phyloP scores from a whole-genome alignment of 92 coral and sea anemone species.

The Epizoanthus stellaris region DNA sequence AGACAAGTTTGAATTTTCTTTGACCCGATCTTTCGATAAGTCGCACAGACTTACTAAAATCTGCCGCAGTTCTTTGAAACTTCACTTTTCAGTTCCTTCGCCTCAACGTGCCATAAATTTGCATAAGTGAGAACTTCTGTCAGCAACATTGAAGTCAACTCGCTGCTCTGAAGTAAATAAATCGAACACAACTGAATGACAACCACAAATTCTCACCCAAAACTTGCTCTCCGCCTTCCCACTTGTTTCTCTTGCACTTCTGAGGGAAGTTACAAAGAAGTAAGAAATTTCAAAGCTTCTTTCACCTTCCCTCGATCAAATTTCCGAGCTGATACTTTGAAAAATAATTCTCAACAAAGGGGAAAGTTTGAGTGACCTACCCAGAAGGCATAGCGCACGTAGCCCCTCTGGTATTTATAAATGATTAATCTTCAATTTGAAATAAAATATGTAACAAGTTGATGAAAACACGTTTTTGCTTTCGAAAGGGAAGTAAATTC shows the following conservation, averaged over 20 bases:
- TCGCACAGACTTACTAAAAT: conserved; percentile 16
- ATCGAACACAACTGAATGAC: conserved; percentile 26
- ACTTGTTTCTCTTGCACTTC: conserved; percentile 47
- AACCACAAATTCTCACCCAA: conserved; percentile 26
- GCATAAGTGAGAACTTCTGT: conserved; percentile 91
- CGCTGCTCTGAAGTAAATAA: conserved; percentile 49
- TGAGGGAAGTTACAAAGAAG: conserved; percentile 50
- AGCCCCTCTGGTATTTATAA: conserved; percentile 75
- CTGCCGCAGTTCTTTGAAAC: conserved; percentile 57
- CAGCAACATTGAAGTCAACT: conserved; percentile 85
- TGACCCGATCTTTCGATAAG: background rate
- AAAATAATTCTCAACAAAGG: conserved; percentile 73
- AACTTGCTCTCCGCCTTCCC: conserved; percentile 41
- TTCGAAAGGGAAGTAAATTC: conserved; percentile 19
- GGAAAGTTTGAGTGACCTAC: conserved; percentile 89
- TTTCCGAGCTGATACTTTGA: conserved; percentile 74
- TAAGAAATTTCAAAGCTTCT: conserved; percentile 69
- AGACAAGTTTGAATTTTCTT: conserved; percentile 39
- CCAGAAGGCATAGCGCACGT: conserved; percentile 88
- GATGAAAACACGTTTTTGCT: conserved; percentile 27
- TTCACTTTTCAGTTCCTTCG: conserved; percentile 63
- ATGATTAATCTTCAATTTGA: conserved; percentile 48
- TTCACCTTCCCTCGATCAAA: conserved; percentile 69
- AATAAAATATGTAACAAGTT: conserved; percentile 34
- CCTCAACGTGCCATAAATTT: conserved; percentile 85